These are phyloP conservation scores for Meriones unguiculatus DNA, from an alignment of 2,113 vertebrate species.

Conservation along the genomic window DNA sequence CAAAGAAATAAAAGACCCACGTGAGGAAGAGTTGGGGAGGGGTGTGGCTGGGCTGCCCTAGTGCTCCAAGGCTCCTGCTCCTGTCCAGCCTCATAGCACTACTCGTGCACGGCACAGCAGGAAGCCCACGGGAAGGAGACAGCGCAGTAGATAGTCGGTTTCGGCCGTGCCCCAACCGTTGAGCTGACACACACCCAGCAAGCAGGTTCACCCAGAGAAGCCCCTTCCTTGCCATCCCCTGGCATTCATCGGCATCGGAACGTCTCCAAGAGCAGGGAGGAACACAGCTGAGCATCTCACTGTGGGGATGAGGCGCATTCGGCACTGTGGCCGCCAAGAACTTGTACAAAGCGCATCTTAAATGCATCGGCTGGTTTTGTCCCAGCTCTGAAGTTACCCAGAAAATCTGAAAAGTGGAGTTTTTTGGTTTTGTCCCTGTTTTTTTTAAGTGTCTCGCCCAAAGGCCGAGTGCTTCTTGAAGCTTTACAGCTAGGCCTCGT, in stretches of 20 bases:
- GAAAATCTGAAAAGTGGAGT: not conserved
- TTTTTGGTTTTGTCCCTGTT: not conserved
- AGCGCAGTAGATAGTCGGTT: accelerated
- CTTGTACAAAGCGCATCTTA: not conserved
- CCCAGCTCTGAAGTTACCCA: not conserved
- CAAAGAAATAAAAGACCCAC: not conserved
- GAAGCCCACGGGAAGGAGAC: not conserved
- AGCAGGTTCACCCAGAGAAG: not conserved
- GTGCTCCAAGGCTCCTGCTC: accelerated
- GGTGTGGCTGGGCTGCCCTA: too few species aligned
- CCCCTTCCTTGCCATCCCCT: not conserved
- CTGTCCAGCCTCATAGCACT: too few species aligned
- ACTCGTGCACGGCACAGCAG: not conserved
- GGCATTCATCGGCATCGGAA: not conserved
- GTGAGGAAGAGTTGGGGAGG: not conserved
- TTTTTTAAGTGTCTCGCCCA: not conserved
- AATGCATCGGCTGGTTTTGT: not conserved
- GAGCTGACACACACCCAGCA: not conserved
- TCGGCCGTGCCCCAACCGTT: not conserved
- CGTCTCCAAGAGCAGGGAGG: not conserved
- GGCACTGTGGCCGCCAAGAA: not conserved
- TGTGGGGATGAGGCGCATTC: accelerated
- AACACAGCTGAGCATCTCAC: accelerated
- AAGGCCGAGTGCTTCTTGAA: not conserved
- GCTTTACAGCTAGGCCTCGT: not conserved